Percentiles rank a stretch among this genome's conserved stretches.
Conservation (phyloP, 53 echinoderm and acorn worm genomes). For the Stichopus horrens region DNA sequence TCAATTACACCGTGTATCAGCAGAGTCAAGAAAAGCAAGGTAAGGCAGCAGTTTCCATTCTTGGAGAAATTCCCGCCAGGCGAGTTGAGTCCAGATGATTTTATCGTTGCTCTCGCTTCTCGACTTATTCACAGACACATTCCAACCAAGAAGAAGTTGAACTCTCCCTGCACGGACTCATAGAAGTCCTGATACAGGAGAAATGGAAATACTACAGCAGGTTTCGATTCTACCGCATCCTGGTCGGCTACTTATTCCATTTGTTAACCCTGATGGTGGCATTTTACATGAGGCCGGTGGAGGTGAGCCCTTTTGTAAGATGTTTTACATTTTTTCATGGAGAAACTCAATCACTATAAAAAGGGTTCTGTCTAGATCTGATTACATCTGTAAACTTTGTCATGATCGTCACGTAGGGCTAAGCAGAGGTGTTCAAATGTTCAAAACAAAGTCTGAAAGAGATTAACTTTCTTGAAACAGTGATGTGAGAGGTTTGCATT, state of each 20-base stretch:
- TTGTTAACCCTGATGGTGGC: slow-evolving; percentile 69
- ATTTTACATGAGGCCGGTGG: slow-evolving; percentile 86
- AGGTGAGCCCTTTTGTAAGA: slow-evolving; percentile 41
- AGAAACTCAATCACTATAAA: no score
- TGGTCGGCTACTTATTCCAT: slow-evolving; percentile 72
- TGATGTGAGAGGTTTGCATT: no score
- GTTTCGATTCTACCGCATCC: slow-evolving; percentile 72
- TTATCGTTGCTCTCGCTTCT: neutral
- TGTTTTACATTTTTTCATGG: neutral
- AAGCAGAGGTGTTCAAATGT: no score
- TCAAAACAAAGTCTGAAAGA: no score
- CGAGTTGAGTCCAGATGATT: neutral
- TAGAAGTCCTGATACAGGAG: slow-evolving; percentile 78
- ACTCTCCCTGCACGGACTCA: slow-evolving; percentile 74
- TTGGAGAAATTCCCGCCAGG: no score
- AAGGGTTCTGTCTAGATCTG: no score
- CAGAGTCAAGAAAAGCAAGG: no score
- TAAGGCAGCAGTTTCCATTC: no score
- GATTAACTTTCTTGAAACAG: no score
- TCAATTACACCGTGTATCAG: no score
- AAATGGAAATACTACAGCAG: slow-evolving; percentile 95
- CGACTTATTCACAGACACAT: neutral
- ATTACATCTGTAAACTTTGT: no score
- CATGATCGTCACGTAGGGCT: no score
- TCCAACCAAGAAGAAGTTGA: slow-evolving; percentile 3